Base-by-base conservation (phyloP, 2,113 vertebrate species). In the Chamaea fasciata region DNA sequence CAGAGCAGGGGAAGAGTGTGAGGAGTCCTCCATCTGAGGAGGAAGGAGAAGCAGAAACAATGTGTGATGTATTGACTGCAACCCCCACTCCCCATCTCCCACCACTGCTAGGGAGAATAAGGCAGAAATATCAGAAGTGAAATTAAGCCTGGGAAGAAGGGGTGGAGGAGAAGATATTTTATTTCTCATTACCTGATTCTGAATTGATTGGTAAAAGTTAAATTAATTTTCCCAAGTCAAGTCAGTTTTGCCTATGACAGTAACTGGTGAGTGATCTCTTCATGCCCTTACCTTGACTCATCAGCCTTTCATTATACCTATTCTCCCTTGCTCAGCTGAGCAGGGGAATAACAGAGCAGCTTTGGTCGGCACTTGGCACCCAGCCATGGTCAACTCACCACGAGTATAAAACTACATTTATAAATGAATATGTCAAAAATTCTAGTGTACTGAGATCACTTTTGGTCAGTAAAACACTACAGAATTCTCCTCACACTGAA, bases 11-110 rank as follows among this genome's bases (percentile, higher is more conserved):
- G 20, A 39, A 52, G 30, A 49, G 19, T 16, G n/a, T 41, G 30
- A 77, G 46, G n/a, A 60, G 19, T 24, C 31, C 19, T 78, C 30
- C 8, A 11, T 7, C 6, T 0, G 0, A 76, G 24, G 11, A 76
- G 14, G 24, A 69, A 39, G 16, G 19, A 63, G 22, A 9, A 8
- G 35, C 35, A 91, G 56, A 70, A 69, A 52, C 4, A 33, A 39
- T 9, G 15, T 24, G 8, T 39, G 23, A 27, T 46, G 13, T 26
- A n/a, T 13, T 39, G 19, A 46, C 57, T 30, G 52, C 33, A 71
- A 30, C 3, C 24, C 6, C 52, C 26, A 13, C 13, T 65, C 26
- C 46, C 8, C 11, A 33, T 9, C 9, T 27, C 39, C 35, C 47
- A 44, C 16, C 7, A 7, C 42, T 10, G 27, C 46, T 60, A 31